Base-by-base conservation (phyloP, 2,113 vertebrate genomes). In the Phaethon lepturus region DNA sequence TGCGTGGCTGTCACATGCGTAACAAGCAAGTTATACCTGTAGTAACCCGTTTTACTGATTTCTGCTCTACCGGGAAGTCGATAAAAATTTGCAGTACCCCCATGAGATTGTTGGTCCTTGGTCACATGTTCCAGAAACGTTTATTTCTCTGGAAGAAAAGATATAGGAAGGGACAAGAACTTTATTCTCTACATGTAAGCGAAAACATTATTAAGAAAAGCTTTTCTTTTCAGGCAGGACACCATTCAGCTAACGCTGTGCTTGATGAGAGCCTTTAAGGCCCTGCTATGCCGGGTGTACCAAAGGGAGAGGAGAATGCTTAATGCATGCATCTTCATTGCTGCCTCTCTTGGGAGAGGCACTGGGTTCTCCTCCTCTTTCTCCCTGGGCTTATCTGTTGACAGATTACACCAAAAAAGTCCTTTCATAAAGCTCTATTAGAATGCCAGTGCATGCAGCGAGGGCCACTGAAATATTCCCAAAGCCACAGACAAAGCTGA, bases 401-500 rank as follows among this genome's bases (percentile, higher is more conserved):
- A 76, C 0, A 3, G 50, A 91, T 93, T 87, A 87, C 71, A 80
- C 42, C 49, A 83, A 78, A 78, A 64, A 73, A 89, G 31, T 73
- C 23, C 66, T 95, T 94, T 85, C 78, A 59, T 59, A 93, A 93
- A 87, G 73, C 86, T 95, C 68, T 50, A 92, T 93, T 97, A 96
- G 86, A 91, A 96, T 94, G 92, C 87, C 68, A 88, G 47, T 67
- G 80, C 84, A 83, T 93, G 94, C 77, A 90, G 75, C 2, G 1
- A 67, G 45, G 73, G 49, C 77, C 69, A 86, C 74, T 79, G 84
- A 87, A 95, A 85, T 89, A 95, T 93, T 96, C 93, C 93, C 91
- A 82, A 93, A 96, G 89, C 80, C 84, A 75, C 86, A 94, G 88
- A 85, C 84, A 94, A 92, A 77, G 69, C 84, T 91, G 89, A 95